Evolutionary conservation across 2,888 invertebrate species (phyloP).

Genomic region (Erebia aethiops): DNA sequence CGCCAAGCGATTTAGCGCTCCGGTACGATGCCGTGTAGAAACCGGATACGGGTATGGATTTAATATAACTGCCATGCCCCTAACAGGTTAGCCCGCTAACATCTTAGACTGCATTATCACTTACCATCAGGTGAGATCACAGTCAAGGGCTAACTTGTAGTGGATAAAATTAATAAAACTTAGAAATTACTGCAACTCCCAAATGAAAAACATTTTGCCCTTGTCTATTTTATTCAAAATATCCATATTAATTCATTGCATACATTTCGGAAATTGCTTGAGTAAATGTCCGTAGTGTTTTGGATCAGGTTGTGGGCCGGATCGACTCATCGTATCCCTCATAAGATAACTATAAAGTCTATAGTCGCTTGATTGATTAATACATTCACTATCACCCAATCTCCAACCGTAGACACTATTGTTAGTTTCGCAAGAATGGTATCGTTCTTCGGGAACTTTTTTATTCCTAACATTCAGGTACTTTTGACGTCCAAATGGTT

Average conservation of each 20-base stretch:
- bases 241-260: neutral
- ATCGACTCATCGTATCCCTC: conserved; percentile 34
- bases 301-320: conserved; percentile 48
- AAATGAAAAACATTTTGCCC: neutral
- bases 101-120: no score
- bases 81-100: no score
- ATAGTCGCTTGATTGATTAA: conserved; percentile 17
- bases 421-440: conserved; percentile 45
- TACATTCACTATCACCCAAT: conserved; percentile 39
- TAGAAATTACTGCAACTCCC: no score
- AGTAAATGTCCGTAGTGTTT: conserved; percentile 32
- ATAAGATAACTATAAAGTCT: conserved; percentile 31
- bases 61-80: no score
- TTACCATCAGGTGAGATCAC: no score
- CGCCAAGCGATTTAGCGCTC: no score
- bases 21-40: no score
- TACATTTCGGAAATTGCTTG: conserved; percentile 6
- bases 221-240: neutral
- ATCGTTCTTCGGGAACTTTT: conserved; percentile 45
- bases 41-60: no score
- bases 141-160: no score
- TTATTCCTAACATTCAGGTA: conserved; percentile 44
- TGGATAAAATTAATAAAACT: no score
- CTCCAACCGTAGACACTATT: conserved; percentile 45
- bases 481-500: conserved; percentile 30